Percentiles rank a stretch among this genome's conserved stretches.
Conservation (phyloP, 2,113 vertebrate species). For the Heterocephalus glaber region DNA sequence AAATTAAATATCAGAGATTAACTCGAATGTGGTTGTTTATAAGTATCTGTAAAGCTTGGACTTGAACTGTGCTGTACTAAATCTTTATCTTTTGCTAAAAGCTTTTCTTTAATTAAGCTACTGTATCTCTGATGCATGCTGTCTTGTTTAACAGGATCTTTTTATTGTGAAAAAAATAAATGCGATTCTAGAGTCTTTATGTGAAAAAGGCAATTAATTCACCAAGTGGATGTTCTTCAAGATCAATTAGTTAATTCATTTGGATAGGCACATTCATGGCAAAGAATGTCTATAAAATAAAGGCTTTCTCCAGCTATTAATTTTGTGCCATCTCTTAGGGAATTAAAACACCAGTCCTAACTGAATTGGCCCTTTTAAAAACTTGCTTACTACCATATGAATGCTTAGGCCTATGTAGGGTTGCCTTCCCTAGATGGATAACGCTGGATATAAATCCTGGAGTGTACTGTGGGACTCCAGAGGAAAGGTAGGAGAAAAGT, state of each 20-base stretch:
- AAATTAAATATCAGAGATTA: background rate
- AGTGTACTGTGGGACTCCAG: background rate
- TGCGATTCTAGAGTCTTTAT: background rate
- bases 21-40: background rate
- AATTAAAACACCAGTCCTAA: background rate
- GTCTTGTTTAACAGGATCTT: slow-evolving; percentile 10
- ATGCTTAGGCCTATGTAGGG: background rate
- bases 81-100: slow-evolving; percentile 26
- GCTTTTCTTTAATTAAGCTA: background rate
- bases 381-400: background rate
- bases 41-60: background rate
- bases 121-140: slow-evolving; percentile 3
- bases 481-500: background rate
- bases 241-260: slow-evolving; percentile 48
- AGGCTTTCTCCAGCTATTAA: background rate
- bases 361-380: background rate
- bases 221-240: slow-evolving; percentile 13
- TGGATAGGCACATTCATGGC: background rate
- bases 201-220: slow-evolving; percentile 50
- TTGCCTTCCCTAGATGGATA: background rate
- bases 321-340: background rate
- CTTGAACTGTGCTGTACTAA: background rate
- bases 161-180: slow-evolving; percentile 33
- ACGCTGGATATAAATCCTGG: background rate
- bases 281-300: background rate